Evolutionary conservation across 2,888 invertebrate genomes (phyloP).

Genomic region (Mythimna loreyi): DNA sequence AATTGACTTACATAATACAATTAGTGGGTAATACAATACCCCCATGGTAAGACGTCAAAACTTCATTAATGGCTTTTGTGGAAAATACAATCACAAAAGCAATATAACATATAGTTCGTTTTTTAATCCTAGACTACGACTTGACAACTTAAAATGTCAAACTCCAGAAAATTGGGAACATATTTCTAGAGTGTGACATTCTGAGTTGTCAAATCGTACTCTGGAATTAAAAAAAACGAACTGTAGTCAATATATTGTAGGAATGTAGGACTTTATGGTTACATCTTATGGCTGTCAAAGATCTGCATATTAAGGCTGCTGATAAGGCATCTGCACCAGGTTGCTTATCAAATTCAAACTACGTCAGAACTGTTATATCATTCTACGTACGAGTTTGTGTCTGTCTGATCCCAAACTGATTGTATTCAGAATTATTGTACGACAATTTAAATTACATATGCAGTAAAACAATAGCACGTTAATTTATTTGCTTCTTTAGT

Average conservation of each 20-base stretch:
- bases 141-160: no score
- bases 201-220: no score
- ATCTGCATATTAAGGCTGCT: background rate
- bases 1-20: background rate
- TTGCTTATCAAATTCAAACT: background rate
- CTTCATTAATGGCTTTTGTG: background rate
- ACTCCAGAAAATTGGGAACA: no score
- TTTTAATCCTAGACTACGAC: no score
- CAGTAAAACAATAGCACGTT: constrained; percentile 53
- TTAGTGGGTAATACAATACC: background rate
- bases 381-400: background rate
- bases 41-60: background rate
- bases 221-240: no score
- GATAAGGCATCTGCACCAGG: background rate
- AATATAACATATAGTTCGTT: no score
- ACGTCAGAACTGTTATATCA: background rate
- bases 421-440: constrained; percentile 11
- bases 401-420: background rate
- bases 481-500: constrained; percentile 50
- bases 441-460: constrained; percentile 2
- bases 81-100: background rate
- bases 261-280: background rate
- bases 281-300: background rate
- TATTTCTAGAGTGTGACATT: no score
- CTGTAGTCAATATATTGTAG: background rate